A percentile compares a stretch with the other conserved stretches of the same genome.
Evolutionary conservation across 2,888 invertebrate genomes (phyloP).

Genomic region (Acanthococcus lagerstroemiae): DNA sequence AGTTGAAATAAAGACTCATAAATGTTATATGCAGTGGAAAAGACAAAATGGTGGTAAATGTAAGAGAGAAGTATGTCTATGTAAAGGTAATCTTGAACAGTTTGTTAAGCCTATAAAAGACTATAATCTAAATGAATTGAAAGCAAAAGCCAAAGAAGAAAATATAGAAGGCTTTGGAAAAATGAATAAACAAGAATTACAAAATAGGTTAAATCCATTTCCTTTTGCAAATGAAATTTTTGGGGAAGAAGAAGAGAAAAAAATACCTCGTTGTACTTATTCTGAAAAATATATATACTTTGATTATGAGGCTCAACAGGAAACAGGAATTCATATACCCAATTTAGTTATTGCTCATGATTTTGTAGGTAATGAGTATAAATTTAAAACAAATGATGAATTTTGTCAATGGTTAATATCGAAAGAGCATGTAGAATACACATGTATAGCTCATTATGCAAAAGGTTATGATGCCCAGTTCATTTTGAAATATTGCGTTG

Average conservation of each 20-base stretch:
- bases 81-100: slow-evolving; percentile 2
- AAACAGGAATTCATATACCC: slow-evolving; percentile 1
- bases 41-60: slow-evolving; percentile 12
- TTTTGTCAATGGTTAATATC: slow-evolving; percentile 16
- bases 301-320: slow-evolving; percentile 33
- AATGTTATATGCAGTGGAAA: slow-evolving; percentile 16
- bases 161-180: slow-evolving; percentile 1
- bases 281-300: slow-evolving; percentile 32
- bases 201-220: slow-evolving; percentile 4
- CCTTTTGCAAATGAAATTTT: slow-evolving; percentile 6
- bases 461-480: slow-evolving; percentile 12
- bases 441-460: slow-evolving; percentile 23
- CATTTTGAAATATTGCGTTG: slow-evolving; percentile 12
- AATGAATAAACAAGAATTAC: slow-evolving; percentile 4
- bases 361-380: slow-evolving; percentile 31
- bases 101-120: not conserved
- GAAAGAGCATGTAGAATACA: slow-evolving; percentile 33
- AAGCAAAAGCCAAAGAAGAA: slow-evolving; percentile 3
- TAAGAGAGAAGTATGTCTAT: not conserved
- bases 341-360: slow-evolving; percentile 31
- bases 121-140: slow-evolving; percentile 5
- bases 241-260: not conserved
- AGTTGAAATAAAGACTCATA: slow-evolving; percentile 17
- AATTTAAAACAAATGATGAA: slow-evolving; percentile 30
- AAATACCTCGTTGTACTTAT: slow-evolving; percentile 25